phyloP scores from a whole-genome alignment of 2,113 vertebrate species.

The Gallinago media region DNA sequence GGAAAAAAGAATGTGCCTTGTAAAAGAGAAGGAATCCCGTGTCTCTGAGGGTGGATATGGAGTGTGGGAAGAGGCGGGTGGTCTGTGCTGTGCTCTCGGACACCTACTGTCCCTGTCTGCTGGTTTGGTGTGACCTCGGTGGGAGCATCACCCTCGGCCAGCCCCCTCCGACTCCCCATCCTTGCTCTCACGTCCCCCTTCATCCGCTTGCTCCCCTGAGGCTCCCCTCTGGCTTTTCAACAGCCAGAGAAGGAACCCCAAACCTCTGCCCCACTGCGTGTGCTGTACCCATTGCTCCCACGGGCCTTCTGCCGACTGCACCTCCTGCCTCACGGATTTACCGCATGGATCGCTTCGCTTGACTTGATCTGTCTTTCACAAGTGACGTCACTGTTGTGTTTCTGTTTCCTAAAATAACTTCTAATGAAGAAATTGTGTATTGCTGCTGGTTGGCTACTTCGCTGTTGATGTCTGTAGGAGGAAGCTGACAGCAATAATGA shows the following conservation, averaged over 20 bases:
- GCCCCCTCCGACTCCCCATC: not conserved
- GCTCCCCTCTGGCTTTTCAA: not conserved
- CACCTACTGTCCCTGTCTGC: not conserved
- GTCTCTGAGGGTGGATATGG: not conserved
- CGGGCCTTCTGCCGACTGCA: not conserved
- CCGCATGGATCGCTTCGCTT: not conserved
- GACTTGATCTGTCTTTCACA: not conserved
- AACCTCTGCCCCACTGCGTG: accelerated
- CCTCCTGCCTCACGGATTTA: accelerated
- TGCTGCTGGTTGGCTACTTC: not conserved
- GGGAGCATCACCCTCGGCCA: not conserved
- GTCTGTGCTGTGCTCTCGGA: not conserved
- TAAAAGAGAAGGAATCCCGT: not conserved
- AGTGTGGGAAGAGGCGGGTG: not conserved
- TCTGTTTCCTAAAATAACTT: not conserved
- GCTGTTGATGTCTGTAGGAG: not conserved
- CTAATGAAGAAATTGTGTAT: not conserved
- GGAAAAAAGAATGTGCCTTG: not conserved
- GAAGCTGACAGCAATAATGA: not conserved
- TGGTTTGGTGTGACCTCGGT: accelerated
- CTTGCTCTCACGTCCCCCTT: not conserved
- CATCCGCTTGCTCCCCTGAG: accelerated
- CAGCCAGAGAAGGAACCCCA: not conserved
- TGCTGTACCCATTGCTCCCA: not conserved
- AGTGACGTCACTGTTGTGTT: not conserved